Percentiles rank a stretch among this genome's conserved stretches.
These are phyloP conservation scores for Antechinus stuartii DNA, from an alignment of 2,113 vertebrate species.

Conservation along the genomic window DNA sequence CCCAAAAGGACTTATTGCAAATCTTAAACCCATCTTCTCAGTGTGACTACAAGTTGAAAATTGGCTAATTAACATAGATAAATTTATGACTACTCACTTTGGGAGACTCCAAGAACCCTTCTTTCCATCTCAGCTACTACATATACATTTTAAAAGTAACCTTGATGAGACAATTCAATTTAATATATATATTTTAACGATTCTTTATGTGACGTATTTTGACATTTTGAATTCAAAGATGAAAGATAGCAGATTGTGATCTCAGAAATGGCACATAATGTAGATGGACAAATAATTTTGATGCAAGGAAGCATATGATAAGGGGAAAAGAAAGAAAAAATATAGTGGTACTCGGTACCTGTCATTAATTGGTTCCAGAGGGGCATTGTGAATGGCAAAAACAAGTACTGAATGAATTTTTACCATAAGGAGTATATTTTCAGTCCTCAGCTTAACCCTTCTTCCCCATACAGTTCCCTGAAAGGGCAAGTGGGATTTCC, in stretches of 20 bases:
- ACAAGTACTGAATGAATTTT: no score
- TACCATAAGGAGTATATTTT: no score
- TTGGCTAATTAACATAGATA: background rate
- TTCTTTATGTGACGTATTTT: background rate
- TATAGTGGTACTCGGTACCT: no score
- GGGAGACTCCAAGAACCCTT: background rate
- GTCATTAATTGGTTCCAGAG: no score
- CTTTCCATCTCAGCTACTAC: background rate
- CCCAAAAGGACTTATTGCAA: background rate
- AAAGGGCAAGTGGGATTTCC: no score
- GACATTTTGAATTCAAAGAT: background rate
- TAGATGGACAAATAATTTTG: background rate
- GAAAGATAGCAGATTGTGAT: background rate
- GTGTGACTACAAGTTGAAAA: background rate
- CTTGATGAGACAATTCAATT: background rate
- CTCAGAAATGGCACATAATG: background rate
- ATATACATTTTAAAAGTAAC: background rate
- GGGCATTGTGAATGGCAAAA: no score
- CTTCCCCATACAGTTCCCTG: no score
- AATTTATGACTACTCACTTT: background rate
- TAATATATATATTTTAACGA: background rate
- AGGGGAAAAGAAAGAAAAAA: background rate
- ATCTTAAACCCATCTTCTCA: background rate
- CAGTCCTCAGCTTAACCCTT: no score
- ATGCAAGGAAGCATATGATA: background rate